Conservation (phyloP, 1,140 invertebrate species). For the Akabosia matsudoensis region DNA sequence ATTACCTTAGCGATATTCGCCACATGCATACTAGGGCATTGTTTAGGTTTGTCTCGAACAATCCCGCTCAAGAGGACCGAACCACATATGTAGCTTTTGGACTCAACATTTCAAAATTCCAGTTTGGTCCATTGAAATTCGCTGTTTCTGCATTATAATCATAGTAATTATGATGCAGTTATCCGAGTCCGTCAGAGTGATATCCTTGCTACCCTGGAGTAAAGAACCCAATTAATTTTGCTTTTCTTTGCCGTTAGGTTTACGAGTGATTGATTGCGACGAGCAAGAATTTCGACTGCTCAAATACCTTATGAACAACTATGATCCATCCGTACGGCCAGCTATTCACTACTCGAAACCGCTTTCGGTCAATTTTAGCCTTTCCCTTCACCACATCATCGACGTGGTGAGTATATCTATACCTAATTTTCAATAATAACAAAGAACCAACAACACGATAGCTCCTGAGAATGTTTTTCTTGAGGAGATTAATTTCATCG, state of each 20-base stretch:
- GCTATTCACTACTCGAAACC: slow-evolving; percentile 69
- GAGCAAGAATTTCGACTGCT: slow-evolving; percentile 70
- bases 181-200: neutral
- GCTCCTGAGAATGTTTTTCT: neutral
- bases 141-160: neutral
- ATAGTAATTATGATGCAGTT: neutral
- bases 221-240: neutral
- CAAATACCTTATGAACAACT: slow-evolving; percentile 67
- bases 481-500: too few relatives aligned
- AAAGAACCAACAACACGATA: too few relatives aligned
- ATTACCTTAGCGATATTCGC: too few relatives aligned
- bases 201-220: neutral
- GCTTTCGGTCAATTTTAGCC: slow-evolving; percentile 70
- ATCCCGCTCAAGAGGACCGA: too few relatives aligned
- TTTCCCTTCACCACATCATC: slow-evolving; percentile 77
- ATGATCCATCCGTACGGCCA: slow-evolving; percentile 71
- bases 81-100: too few relatives aligned
- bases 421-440: neutral
- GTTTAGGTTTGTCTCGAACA: too few relatives aligned
- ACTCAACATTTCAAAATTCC: neutral
- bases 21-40: too few relatives aligned
- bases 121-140: neutral
- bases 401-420: slow-evolving; percentile 64
- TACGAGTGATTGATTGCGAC: slow-evolving; percentile 50
- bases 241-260: neutral